These are phyloP conservation scores for Limnephilus rhombicus DNA, from an alignment of 2,888 invertebrate genomes.

Conservation along the genomic window DNA sequence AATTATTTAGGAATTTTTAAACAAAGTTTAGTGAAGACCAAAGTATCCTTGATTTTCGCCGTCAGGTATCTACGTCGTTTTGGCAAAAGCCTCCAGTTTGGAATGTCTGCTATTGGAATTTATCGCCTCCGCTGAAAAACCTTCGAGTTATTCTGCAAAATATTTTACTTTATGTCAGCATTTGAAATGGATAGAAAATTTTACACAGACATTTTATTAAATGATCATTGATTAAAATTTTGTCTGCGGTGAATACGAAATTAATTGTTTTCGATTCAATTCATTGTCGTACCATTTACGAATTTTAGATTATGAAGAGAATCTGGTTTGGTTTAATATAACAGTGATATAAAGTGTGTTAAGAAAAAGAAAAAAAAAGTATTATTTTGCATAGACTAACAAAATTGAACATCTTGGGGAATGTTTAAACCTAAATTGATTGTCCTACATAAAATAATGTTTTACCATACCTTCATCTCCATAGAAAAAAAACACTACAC, in stretches of 20 bases:
- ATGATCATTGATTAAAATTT: background rate
- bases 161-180: background rate
- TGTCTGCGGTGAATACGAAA: background rate
- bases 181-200: background rate
- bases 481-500: background rate
- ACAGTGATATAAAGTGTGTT: no score
- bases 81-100: conserved; percentile 22
- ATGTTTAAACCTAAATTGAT: no score
- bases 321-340: background rate
- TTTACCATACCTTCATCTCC: background rate
- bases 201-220: background rate
- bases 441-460: no score
- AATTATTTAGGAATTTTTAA: background rate
- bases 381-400: no score
- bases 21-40: background rate
- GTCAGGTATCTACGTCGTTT: background rate
- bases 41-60: background rate
- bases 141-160: conserved; percentile 14
- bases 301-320: background rate
- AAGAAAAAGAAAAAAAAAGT: no score
- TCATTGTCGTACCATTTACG: background rate
- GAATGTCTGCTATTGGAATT: conserved; percentile 61
- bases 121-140: conserved; percentile 56
- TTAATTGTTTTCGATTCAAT: background rate
- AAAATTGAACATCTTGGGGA: no score